Evolutionary conservation across 2,888 invertebrate genomes (phyloP), one percentile per base, ranked within the genome.

Genomic region (Metacarcinus magister): DNA sequence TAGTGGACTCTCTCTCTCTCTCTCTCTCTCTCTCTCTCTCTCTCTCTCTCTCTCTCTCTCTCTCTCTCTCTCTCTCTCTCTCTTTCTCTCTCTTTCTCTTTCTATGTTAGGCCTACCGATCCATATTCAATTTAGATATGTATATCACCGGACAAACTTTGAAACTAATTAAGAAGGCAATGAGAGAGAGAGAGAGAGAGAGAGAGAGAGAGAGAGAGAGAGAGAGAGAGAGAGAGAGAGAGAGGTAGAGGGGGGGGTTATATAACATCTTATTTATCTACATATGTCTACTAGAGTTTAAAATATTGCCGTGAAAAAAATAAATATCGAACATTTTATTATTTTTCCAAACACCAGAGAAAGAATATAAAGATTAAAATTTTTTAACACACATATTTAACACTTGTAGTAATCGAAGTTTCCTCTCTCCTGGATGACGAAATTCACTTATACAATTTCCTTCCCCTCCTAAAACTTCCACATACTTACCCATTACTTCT

Each of bases 61-160:
- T 93, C 93, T 75, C 43, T 75, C 44, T 75, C 93, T 75, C 44
- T 75, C 75, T 93, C 67, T 43, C 67, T 32, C 82, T 82, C 82
- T 82, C 32, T 82, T 32, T 82, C 82, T 32, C 82, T 82, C 82
- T 82, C 82, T 82, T 32, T 28, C 32, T 82, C 82, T 75, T 39
- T 93, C 75, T 75, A n/a, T 93, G 94, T 94, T 94, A 95, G 95
- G 95, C 95, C 95, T 95, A 95, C 75, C 95, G 82, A 95, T 95
- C 95, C 95, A 95, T 95, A 95, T 95, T 95, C 95, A 95, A 95
- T 95, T 95, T 92, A 95, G 95, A 95, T 95, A 95, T 92, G 95
- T 95, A 95, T 95, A 87, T 95, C 95, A 95, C 87, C 92, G 95
- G 46, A 92, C 95, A 95, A 92, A 95, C 95, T 95, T 95, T 87